Conservation (phyloP, 2,797 vertebrate species). For the Phoxinus dragarum region DNA sequence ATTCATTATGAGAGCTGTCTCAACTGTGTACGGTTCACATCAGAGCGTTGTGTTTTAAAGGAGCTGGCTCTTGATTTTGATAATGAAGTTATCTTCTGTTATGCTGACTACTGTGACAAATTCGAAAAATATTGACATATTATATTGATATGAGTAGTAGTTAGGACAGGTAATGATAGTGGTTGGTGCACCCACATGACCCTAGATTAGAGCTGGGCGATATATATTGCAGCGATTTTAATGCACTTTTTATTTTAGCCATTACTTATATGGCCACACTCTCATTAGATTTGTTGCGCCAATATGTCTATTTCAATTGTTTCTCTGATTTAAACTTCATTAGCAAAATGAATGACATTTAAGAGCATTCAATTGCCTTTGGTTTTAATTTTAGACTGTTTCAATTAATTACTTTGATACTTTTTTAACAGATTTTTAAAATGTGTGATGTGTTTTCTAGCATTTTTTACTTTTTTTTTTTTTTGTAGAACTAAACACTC, state of each 20-base stretch:
- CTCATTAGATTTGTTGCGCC: background rate
- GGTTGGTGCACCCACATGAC: background rate
- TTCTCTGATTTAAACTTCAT: background rate
- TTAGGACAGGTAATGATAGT: background rate
- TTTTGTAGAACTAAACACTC: background rate
- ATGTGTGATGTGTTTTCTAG: background rate
- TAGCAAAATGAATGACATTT: background rate
- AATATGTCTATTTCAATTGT: background rate
- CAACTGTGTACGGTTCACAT: background rate
- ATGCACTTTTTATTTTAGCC: background rate
- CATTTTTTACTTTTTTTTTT: background rate
- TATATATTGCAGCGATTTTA: background rate
- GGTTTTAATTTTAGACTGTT: background rate
- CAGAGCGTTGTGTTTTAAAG: background rate
- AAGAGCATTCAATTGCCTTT: background rate
- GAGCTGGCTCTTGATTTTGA: slow-evolving; percentile 23
- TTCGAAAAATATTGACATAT: background rate
- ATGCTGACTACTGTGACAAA: background rate
- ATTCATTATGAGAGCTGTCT: slow-evolving; percentile 36
- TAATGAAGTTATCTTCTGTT: background rate
- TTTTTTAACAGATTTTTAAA: background rate
- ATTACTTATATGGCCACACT: background rate
- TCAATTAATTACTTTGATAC: background rate
- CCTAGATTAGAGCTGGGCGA: background rate
- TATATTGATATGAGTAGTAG: background rate